These are phyloP conservation scores for Tenthredo scrophulariae DNA, from an alignment of 2,888 invertebrate species.

Conservation along the genomic window DNA sequence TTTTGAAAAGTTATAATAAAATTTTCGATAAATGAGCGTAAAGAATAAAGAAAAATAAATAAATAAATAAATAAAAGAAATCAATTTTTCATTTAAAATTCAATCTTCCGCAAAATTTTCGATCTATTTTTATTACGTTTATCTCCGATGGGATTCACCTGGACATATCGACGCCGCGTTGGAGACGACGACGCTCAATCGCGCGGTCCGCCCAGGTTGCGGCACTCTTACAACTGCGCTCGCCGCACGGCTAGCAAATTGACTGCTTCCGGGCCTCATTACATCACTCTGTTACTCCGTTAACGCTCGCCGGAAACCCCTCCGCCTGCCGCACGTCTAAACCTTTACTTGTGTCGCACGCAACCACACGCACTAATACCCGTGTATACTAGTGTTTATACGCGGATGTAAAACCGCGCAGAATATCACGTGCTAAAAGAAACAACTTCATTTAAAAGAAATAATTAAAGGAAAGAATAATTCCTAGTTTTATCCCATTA, in stretches of 20 bases:
- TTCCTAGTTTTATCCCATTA: conserved; percentile 26
- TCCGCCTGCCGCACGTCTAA: conserved; percentile 75
- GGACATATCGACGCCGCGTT: conserved; percentile 32
- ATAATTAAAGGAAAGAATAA: background rate
- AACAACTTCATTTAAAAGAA: background rate
- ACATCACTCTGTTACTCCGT: conserved; percentile 79
- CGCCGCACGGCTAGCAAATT: conserved; percentile 76
- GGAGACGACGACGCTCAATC: conserved; percentile 11
- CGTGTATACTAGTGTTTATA: background rate
- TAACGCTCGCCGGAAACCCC: conserved; percentile 78
- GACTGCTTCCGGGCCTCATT: conserved; percentile 79
- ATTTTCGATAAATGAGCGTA: too few relatives aligned
- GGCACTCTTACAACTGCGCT: conserved; percentile 75
- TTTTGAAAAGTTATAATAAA: too few relatives aligned
- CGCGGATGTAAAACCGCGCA: conserved; percentile 45
- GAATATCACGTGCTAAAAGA: conserved; percentile 25
- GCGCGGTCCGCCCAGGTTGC: conserved; percentile 69
- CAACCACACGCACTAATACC: conserved; percentile 11
- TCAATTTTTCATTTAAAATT: background rate
- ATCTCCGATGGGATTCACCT: conserved; percentile 21
- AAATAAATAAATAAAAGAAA: background rate
- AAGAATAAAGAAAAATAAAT: background rate
- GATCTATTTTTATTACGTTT: background rate
- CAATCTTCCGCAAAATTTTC: background rate
- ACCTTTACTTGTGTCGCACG: conserved; percentile 29